phyloP scores from a whole-genome alignment of 2,797 vertebrate genomes.

The Sibirionetta formosa region DNA sequence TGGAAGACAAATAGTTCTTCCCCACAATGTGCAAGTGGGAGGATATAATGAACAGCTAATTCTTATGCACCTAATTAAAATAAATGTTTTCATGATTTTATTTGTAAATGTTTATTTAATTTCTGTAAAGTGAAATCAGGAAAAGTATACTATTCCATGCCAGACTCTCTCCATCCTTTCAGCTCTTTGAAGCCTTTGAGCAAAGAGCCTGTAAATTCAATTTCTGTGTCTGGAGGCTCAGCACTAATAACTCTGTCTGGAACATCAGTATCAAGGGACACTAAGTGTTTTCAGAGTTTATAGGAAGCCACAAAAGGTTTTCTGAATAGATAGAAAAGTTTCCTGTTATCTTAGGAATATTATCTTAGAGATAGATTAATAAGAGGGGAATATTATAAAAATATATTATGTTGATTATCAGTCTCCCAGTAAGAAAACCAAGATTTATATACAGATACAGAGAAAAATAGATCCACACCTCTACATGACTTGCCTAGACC shows the following conservation, averaged over 20 bases:
- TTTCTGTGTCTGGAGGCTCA: slow-evolving; percentile 43
- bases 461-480: background rate
- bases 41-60: slow-evolving; percentile 34
- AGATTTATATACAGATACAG: background rate
- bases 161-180: background rate
- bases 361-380: slow-evolving; percentile 3
- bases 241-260: slow-evolving; percentile 62
- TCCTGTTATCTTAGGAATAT: background rate
- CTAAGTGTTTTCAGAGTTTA: background rate
- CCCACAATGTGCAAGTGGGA: slow-evolving; percentile 13
- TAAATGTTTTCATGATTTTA: slow-evolving; percentile 15
- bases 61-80: background rate
- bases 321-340: background rate
- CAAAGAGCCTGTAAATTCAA: slow-evolving; percentile 35
- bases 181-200: slow-evolving; percentile 22
- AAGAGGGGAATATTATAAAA: background rate
- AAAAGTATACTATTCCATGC: slow-evolving; percentile 4
- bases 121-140: slow-evolving; percentile 31
- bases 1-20: slow-evolving; percentile 28
- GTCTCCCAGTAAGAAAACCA: background rate
- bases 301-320: slow-evolving; percentile 19
- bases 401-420: background rate
- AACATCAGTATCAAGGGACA: slow-evolving; percentile 50
- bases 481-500: background rate
- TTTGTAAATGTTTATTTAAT: slow-evolving; percentile 54